Evolutionary conservation across 1,140 invertebrate genomes (phyloP).

Genomic region (Hyles vespertilio): DNA sequence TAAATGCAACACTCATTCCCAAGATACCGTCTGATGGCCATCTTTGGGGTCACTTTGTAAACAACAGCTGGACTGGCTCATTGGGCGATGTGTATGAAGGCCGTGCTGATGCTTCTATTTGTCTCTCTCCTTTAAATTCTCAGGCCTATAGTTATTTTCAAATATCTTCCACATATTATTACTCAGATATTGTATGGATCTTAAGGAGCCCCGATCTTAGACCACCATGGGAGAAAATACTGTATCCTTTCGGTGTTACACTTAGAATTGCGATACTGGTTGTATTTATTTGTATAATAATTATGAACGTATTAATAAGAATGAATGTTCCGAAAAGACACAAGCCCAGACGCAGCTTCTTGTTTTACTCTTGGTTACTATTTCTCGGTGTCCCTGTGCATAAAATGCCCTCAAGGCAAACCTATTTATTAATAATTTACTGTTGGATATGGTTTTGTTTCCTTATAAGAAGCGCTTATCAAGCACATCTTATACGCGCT

Average conservation of each 20-base stretch:
- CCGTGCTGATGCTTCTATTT: slow-evolving; percentile 35
- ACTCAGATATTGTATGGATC: slow-evolving; percentile 54
- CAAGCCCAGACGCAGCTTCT: slow-evolving; percentile 31
- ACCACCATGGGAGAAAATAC: slow-evolving; percentile 46
- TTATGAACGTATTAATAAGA: slow-evolving; percentile 30
- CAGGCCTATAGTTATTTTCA: slow-evolving; percentile 47
- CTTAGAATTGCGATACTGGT: slow-evolving; percentile 35
- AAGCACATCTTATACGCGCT: slow-evolving; percentile 38
- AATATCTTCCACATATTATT: slow-evolving; percentile 48
- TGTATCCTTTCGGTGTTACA: slow-evolving; percentile 36
- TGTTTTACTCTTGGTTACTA: slow-evolving; percentile 46
- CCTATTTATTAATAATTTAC: slow-evolving; percentile 28
- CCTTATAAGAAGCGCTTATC: slow-evolving; percentile 43
- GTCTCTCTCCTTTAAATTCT: slow-evolving; percentile 37
- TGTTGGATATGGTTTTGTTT: slow-evolving; percentile 52
- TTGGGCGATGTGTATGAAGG: slow-evolving; percentile 46
- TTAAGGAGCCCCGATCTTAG: slow-evolving; percentile 29
- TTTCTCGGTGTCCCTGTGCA: slow-evolving; percentile 45
- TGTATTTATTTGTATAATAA: slow-evolving; percentile 34
- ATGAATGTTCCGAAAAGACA: slow-evolving; percentile 24
- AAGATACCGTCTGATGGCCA: slow-evolving; percentile 25
- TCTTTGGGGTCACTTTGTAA: slow-evolving; percentile 30
- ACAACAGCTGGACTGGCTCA: slow-evolving; percentile 53
- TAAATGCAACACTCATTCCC: slow-evolving; percentile 43
- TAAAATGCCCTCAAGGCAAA: slow-evolving; percentile 29